These are phyloP conservation scores for Aptenodytes forsteri DNA, from an alignment of 2,113 vertebrate species.

Conservation along the genomic window DNA sequence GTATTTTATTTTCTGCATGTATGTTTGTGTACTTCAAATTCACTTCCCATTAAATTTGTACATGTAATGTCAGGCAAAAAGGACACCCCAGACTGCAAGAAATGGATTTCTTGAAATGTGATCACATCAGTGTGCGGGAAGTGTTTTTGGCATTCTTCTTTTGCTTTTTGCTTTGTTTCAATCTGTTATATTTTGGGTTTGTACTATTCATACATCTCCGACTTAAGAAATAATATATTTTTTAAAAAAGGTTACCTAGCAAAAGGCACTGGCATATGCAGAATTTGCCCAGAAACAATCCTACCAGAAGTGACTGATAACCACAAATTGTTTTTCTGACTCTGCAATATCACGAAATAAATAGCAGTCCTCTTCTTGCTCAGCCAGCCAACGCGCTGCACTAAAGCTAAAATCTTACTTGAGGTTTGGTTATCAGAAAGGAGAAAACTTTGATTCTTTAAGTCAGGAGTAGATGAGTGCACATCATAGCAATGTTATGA, in stretches of 20 bases:
- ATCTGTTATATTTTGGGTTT: not conserved
- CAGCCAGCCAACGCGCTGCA: not conserved
- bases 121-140: not conserved
- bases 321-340: not conserved
- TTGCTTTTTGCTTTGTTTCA: not conserved
- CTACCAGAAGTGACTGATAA: not conserved
- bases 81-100: not conserved
- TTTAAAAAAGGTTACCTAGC: not conserved
- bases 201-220: not conserved
- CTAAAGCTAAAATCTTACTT: conserved; percentile 8
- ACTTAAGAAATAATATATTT: not conserved
- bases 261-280: not conserved
- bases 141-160: not conserved
- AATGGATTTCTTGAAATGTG: not conserved
- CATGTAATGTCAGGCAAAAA: not conserved
- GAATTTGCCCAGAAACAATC: not conserved
- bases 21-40: not conserved
- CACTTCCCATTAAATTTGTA: not conserved
- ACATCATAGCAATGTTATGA: conserved; percentile 68
- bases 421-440: conserved; percentile 48
- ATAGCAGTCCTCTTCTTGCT: not conserved
- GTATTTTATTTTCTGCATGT: not conserved
- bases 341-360: not conserved
- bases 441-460: conserved; percentile 66
- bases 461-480: conserved; percentile 60